phyloP scores from a whole-genome alignment of 2,888 invertebrate species.

The Drosophila tanythrix region DNA sequence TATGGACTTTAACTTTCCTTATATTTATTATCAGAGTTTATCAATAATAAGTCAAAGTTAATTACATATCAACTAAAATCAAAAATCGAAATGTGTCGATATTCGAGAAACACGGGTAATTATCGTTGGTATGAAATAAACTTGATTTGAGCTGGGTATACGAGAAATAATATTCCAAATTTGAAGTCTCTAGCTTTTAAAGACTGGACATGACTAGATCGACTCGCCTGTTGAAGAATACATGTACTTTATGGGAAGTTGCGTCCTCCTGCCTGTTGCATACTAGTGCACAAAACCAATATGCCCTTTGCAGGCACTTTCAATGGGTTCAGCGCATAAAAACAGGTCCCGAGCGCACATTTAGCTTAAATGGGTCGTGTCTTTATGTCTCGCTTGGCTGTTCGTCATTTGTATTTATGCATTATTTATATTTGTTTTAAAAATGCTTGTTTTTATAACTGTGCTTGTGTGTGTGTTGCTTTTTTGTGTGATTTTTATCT shows the following conservation, averaged over 20 bases:
- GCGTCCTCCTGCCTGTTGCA: background rate
- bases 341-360: slow-evolving; percentile 48
- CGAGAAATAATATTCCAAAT: background rate
- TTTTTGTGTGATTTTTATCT: slow-evolving; percentile 34
- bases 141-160: no score
- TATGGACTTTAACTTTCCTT: no score
- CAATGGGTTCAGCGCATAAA: background rate
- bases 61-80: no score
- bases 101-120: background rate
- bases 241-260: background rate
- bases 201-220: no score
- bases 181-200: background rate
- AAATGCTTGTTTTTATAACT: slow-evolving; percentile 31
- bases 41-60: no score
- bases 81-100: background rate
- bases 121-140: background rate
- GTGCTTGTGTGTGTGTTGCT: slow-evolving; percentile 24
- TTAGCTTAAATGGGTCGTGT: slow-evolving; percentile 72
- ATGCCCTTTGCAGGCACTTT: background rate
- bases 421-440: slow-evolving; percentile 67
- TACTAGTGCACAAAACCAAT: background rate
- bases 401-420: slow-evolving; percentile 64
- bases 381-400: slow-evolving; percentile 53
- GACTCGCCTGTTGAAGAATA: no score
- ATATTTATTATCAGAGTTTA: no score